Evolutionary conservation across 2,113 vertebrate genomes (phyloP).

Genomic region (Synodontis membranacea): DNA sequence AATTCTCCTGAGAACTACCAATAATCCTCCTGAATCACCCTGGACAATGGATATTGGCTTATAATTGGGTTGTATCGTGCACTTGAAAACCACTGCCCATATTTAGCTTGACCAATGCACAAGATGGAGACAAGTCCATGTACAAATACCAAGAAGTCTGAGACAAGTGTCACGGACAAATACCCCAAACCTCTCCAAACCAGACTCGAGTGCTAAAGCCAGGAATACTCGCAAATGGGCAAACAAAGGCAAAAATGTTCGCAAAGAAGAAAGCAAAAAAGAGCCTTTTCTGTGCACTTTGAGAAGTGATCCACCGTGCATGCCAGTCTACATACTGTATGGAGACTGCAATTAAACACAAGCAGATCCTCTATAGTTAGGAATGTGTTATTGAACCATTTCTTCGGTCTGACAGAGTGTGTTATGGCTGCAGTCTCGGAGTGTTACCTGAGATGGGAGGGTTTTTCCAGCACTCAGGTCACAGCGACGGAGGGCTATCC

Average conservation of each 20-base stretch:
- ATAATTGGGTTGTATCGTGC: not conserved
- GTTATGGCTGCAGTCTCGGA: constrained; percentile 33
- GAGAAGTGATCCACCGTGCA: not conserved
- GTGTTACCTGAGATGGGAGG: constrained; percentile 42
- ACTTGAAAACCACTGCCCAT: not conserved
- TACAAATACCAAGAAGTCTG: not conserved
- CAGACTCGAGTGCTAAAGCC: not conserved
- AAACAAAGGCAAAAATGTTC: not conserved
- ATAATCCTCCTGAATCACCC: not conserved
- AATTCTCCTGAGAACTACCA: not conserved
- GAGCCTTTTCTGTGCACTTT: not conserved
- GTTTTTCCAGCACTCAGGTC: constrained; percentile 65
- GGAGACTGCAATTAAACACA: not conserved
- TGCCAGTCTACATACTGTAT: not conserved
- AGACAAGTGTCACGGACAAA: not conserved
- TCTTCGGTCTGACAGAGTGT: constrained; percentile 16
- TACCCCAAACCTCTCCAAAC: not conserved
- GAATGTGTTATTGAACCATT: not conserved
- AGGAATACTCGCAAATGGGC: no score
- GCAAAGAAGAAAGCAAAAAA: not conserved
- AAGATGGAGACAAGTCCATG: not conserved
- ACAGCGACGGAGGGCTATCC: constrained; percentile 68
- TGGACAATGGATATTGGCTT: not conserved
- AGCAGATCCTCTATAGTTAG: not conserved
- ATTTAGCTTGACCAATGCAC: not conserved